Evolutionary conservation across 2,888 invertebrate species (phyloP), one percentile per base, ranked within the genome.

Genomic region (Hoplodrina ambigua): DNA sequence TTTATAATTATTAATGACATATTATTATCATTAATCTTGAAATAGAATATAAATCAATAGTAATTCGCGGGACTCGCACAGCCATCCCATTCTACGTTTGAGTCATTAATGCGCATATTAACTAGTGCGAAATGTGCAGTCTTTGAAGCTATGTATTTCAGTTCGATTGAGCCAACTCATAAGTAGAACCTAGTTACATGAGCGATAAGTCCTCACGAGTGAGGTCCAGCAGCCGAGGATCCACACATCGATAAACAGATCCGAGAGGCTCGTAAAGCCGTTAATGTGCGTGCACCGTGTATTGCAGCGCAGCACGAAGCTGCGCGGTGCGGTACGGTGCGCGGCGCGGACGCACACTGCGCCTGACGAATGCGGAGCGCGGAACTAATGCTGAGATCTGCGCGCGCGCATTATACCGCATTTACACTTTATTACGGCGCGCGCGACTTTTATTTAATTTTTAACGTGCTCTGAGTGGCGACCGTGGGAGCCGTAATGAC

Each of bases 351-450:
- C 89, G 83, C 91, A 87, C 91, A 88, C 89, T 87, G 80, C 84
- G 92, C 91, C 74, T 87, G 91, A 90, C 92, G 90, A 92, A 92
- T 93, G 88, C 87, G 87, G 82, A 77, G 87, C 86, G 90, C 88
- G 90, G 88, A 89, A 89, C 91, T 80, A 91, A 91, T 89, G 80
- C 78, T 68, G 76, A 75, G 73, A 78, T 81, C 84, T 85, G 85
- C 86, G 83, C 83, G 73, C 83, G 84, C 82, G 76, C 87, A 85
- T 83, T 83, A 83, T 84, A 81, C 82, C 82, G 76, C 86, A 84
- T 84, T 84, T 84, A 84, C 86, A 83, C 85, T 87, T 87, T 87
- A 87, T 88, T 85, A 82, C 85, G 74, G 81, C 78, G 78, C 80
- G 77, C 77, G 80, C 85, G 72, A 84, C 74, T 84, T 83, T 83